Evolutionary conservation across 1,140 invertebrate species (phyloP), one percentile per base, ranked within the genome.

Genomic region (Eubasilissa regina): DNA sequence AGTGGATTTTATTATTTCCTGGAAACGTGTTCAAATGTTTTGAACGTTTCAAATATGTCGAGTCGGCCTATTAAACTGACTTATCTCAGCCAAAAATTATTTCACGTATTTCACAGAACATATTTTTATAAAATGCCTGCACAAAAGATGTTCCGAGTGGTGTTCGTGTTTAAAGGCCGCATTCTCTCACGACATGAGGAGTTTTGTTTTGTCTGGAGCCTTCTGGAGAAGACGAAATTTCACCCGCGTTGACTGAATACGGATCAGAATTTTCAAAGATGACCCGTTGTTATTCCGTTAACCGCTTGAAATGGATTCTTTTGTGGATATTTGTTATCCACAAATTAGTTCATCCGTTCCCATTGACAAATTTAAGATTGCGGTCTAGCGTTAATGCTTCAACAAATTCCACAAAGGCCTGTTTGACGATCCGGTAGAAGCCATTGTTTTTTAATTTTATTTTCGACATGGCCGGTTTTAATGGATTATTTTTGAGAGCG

Each of bases 291-390:
- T 64, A 64, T 25, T 64, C 60, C 9, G 13, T 58, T 58, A 58
- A 58, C 55, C n/a, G 25, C 35, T 64, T 35, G 13, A 15, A 19
- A 12, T 19, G 8, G 35, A 12, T 64, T 35, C 8, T 64, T 51
- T 51, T 51, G 48, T 44, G 10, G 35, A 25, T 64, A 11, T n/a
- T 64, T 64, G 10, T 10, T 35, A 44, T 6, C 60, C 35, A 64
- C 35, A 64, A 64, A 64, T 64, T 64, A 25, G 60, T 64, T 19
- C 19, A 64, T 25, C 60, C 8, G 60, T n/a, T 44, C 13, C 35
- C 21, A 25, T 64, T 43, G 60, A 64, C 60, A 64, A 25, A 64
- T 64, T 64, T 64, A 43, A 64, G 60, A 43, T 64, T 25, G 35
- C 35, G 12, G 17, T 35, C 25, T 35, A 15, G 48, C 48, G 48